phyloP scores from a whole-genome alignment of 2,113 vertebrate genomes.

The Spheniscus mendiculus region DNA sequence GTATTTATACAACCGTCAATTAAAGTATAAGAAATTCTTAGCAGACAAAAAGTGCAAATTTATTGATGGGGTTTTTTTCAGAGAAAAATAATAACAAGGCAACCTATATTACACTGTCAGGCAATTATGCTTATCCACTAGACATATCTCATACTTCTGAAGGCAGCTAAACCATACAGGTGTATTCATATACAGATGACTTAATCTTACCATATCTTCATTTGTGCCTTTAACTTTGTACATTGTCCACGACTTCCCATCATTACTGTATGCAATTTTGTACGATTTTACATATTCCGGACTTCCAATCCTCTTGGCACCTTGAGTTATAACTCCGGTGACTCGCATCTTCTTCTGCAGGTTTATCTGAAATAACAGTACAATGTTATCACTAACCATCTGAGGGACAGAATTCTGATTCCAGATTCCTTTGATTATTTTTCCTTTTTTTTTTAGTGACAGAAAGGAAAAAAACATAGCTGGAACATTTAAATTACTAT shows the following conservation, averaged over 20 bases:
- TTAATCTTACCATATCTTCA: slow-evolving; percentile 90
- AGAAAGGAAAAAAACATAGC: background rate
- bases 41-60: background rate
- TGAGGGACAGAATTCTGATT: background rate
- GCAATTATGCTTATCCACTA: background rate
- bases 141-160: background rate
- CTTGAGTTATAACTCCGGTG: slow-evolving; percentile 97
- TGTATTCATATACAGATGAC: background rate
- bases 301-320: slow-evolving; percentile 97
- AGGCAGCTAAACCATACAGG: background rate
- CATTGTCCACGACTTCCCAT: slow-evolving; percentile 93
- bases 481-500: background rate
- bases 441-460: background rate
- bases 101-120: background rate
- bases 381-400: background rate
- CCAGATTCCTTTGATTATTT: background rate
- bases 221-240: slow-evolving; percentile 94
- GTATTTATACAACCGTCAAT: slow-evolving; percentile 13
- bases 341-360: slow-evolving; percentile 96
- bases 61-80: background rate
- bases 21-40: slow-evolving; percentile 34
- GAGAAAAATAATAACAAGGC: background rate
- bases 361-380: slow-evolving; percentile 86
- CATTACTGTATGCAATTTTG: slow-evolving; percentile 96
- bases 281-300: slow-evolving; percentile 98